Base-by-base conservation (phyloP, 2,888 invertebrate genomes). In the Branchellion lobata region DNA sequence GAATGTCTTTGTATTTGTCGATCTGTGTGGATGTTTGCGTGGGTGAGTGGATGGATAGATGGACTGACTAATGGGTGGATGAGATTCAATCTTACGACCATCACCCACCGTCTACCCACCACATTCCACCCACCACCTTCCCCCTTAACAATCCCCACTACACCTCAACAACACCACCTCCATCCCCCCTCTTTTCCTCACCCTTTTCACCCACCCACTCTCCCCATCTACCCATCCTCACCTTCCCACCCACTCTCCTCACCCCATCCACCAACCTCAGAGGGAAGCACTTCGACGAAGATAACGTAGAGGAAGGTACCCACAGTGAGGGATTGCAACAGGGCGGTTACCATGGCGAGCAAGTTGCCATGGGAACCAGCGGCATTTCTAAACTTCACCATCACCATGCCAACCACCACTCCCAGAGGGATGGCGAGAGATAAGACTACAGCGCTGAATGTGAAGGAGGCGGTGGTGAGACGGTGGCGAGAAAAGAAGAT, bases 291-390 rank as follows among this genome's bases (percentile, higher is more conserved):
- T 80, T 86, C 86, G 78, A 86, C 82, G 80, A 87, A 87, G 21
- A 85, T 84, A 0, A 87, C 86, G 82, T 87, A 85, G 69, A 87
- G 81, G 81, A 87, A 87, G 24, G 86, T 86, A 5, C 86, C 86
- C n/a, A 86, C 85, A 0, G 87, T 85, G 31, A 87, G 74, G 3
- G 83, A 86, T 81, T 87, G 87, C 1, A 87, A 81, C 69, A 85
- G 78, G 1, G 84, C 85, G 14, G 86, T 85, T n/a, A 84, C 81
- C 53, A 85, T n/a, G 51, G 82, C 82, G 14, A 85, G 86, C 8
- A 80, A 81, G 11, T 76, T n/a, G 24, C 34, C n/a, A 18, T n/a
- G 21, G 14, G 84, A 81, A 40, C 82, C 83, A 11, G 84, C 84
- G 27, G 86, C 79, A 18, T 81, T 31, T 0, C n/a, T 29, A n/a